Conservation (phyloP, 2,888 invertebrate species). For the Heliconius aoede region DNA sequence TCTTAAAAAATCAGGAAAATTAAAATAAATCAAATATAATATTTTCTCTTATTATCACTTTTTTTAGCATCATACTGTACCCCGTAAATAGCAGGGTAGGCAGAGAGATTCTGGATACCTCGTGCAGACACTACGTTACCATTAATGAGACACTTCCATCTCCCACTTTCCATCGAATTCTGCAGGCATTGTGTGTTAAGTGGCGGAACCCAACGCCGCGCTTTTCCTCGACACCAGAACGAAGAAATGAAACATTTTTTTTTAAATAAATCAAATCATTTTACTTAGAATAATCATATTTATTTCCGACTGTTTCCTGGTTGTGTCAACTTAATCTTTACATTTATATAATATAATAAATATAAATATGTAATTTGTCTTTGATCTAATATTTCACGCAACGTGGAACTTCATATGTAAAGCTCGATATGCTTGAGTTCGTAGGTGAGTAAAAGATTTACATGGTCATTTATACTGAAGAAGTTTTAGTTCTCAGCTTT, state of each 20-base stretch:
- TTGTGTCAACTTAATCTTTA: background rate
- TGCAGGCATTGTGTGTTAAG: no score
- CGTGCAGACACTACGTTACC: no score
- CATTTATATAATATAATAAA: background rate
- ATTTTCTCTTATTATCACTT: no score
- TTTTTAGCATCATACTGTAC: background rate
- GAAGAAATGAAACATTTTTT: no score
- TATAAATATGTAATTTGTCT: conserved; percentile 23
- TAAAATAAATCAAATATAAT: no score
- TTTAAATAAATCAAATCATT: background rate
- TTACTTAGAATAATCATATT: background rate
- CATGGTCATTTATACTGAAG: background rate
- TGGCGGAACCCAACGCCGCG: no score
- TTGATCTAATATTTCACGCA: conserved; percentile 10
- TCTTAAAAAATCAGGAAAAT: no score
- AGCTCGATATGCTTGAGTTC: background rate
- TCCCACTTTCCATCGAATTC: no score
- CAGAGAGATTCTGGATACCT: background rate
- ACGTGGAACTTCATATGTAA: background rate
- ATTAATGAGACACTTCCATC: no score
- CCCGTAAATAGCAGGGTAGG: background rate
- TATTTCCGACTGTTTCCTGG: background rate
- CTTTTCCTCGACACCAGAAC: no score
- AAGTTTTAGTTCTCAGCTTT: no score
- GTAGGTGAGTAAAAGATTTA: background rate